phyloP scores from a whole-genome alignment of 2,797 vertebrate species.

The Erethizon dorsatum region DNA sequence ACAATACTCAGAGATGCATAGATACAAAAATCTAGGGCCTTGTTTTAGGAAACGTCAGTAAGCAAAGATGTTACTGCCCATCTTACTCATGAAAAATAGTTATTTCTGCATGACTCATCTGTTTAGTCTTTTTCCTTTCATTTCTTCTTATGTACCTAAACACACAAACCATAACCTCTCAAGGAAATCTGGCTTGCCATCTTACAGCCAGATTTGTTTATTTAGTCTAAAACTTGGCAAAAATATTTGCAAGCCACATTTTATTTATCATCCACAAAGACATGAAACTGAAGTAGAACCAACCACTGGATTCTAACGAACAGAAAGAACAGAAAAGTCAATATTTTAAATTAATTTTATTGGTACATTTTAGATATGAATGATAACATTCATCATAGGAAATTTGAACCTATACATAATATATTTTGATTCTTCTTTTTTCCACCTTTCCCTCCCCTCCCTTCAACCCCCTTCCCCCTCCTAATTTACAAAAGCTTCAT shows the following conservation, averaged over 20 bases:
- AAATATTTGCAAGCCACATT: background rate
- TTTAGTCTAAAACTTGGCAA: slow-evolving; percentile 28
- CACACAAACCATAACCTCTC: slow-evolving; percentile 33
- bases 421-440: too few species aligned
- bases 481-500: too few species aligned
- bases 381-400: too few species aligned
- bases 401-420: too few species aligned
- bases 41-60: background rate
- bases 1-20: rapidly evolving
- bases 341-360: too few species aligned
- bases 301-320: background rate
- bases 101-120: slow-evolving; percentile 36
- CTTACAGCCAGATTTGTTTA: background rate
- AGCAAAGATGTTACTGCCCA: background rate
- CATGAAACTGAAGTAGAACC: background rate
- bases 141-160: slow-evolving; percentile 34
- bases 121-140: background rate
- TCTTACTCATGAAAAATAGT: background rate
- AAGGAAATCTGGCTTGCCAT: slow-evolving; percentile 39
- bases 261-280: slow-evolving; percentile 46
- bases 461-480: too few species aligned
- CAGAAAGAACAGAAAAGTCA: background rate
- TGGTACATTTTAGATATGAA: too few species aligned
- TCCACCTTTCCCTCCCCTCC: too few species aligned
- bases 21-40: background rate